A percentile compares a stretch with the other conserved stretches of the same genome.
These are phyloP conservation scores for Lepisosteus osseus DNA, from an alignment of 2,113 vertebrate genomes.

Conservation along the genomic window DNA sequence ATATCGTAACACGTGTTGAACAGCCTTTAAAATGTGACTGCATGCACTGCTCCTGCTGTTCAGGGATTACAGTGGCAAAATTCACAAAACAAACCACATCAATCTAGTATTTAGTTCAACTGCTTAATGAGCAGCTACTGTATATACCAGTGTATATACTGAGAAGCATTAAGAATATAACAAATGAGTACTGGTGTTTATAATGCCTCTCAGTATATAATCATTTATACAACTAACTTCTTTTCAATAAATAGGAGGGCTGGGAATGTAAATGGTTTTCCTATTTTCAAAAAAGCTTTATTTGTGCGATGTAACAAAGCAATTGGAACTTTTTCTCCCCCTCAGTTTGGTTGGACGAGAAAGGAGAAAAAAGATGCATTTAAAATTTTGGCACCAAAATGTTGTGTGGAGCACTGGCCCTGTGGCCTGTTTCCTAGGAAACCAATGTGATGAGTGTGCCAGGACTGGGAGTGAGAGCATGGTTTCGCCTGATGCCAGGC, in stretches of 20 bases:
- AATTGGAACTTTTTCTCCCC: conserved; percentile 23
- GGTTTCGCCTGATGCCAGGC: conserved; percentile 46
- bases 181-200: too few relatives aligned
- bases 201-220: too few relatives aligned
- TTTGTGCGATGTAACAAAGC: too few relatives aligned
- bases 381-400: conserved; percentile 44
- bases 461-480: conserved; percentile 40
- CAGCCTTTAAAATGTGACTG: neutral
- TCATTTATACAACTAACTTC: too few relatives aligned
- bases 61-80: neutral
- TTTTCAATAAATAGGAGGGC: too few relatives aligned
- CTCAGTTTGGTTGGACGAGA: conserved; percentile 51
- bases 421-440: conserved; percentile 52
- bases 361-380: conserved; percentile 39
- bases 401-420: conserved; percentile 36
- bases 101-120: too few relatives aligned
- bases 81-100: too few relatives aligned
- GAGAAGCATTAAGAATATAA: too few relatives aligned
- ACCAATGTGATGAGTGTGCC: conserved; percentile 39
- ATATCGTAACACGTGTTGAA: neutral
- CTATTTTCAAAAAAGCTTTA: too few relatives aligned
- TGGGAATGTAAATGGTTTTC: too few relatives aligned
- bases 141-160: too few relatives aligned
- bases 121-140: too few relatives aligned
- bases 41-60: neutral